Conservation (phyloP, 2,113 vertebrate species). For the Sula dactylatra region DNA sequence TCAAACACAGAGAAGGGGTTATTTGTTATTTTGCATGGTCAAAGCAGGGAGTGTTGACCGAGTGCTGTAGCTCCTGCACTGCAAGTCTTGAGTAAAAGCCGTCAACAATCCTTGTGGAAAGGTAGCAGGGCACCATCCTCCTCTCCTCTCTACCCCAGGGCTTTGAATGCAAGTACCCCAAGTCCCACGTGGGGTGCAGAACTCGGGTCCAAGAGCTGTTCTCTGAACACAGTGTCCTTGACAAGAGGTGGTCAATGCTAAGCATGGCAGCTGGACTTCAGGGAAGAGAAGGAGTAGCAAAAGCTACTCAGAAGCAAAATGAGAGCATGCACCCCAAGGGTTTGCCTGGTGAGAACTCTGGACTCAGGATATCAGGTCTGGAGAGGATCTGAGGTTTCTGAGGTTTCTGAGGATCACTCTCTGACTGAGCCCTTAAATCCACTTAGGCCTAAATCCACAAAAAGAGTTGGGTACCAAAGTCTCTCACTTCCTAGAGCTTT, state of each 20-base stretch:
- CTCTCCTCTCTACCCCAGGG: neutral
- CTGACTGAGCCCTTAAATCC: neutral
- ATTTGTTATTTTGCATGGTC: neutral
- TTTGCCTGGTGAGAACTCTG: neutral
- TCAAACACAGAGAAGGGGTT: neutral
- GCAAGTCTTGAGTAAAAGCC: neutral
- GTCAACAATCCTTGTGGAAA: neutral
- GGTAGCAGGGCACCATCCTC: neutral
- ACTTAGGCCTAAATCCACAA: neutral
- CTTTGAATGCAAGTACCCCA: accelerated
- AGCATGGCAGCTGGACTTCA: neutral
- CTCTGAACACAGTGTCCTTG: neutral
- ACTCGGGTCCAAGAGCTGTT: accelerated
- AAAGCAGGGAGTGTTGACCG: neutral
- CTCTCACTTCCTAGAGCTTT: neutral
- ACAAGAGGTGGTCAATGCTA: neutral
- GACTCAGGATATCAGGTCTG: neutral
- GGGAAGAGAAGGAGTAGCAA: accelerated
- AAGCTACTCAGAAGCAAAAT: neutral
- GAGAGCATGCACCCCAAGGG: neutral
- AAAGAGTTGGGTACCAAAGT: neutral
- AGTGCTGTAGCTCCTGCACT: neutral
- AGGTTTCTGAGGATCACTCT: neutral
- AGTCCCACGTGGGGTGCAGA: accelerated
- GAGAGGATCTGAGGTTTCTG: too few relatives aligned